phyloP scores from a whole-genome alignment of 2,888 invertebrate genomes.

The Plebejus anna region DNA sequence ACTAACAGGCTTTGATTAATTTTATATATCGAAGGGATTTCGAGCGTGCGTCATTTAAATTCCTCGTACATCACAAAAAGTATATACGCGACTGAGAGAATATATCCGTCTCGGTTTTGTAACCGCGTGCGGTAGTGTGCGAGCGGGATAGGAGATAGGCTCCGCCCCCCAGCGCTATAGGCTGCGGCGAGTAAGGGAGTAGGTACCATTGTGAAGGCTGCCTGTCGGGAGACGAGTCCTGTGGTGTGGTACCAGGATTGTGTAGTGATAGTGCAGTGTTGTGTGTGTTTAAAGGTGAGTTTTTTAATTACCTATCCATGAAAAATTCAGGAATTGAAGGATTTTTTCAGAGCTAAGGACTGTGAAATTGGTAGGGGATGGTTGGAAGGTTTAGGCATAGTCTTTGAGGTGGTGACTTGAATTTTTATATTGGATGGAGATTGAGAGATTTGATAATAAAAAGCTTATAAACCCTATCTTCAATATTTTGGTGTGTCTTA shows the following conservation, averaged over 20 bases:
- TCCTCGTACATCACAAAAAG: constrained; percentile 23
- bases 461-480: too few relatives aligned
- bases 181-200: constrained; percentile 20
- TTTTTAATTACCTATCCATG: not conserved
- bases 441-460: too few relatives aligned
- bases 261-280: constrained; percentile 18
- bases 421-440: too few relatives aligned
- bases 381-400: too few relatives aligned
- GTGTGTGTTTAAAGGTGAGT: constrained; percentile 18
- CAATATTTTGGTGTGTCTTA: too few relatives aligned
- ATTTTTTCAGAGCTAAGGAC: not conserved
- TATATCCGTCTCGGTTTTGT: not conserved
- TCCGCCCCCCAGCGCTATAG: constrained; percentile 18
- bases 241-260: constrained; percentile 14
- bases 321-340: not conserved
- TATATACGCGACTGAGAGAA: constrained; percentile 9
- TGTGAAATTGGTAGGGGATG: not conserved
- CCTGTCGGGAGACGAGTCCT: constrained; percentile 27
- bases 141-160: not conserved
- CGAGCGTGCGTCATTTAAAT: constrained; percentile 20
- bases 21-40: constrained; percentile 27
- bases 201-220: constrained; percentile 20
- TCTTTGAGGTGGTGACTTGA: too few relatives aligned
- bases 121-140: not conserved
- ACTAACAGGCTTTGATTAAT: constrained; percentile 22